Conservation (phyloP, 2,888 invertebrate genomes). For the Scotopteryx bipunctaria region DNA sequence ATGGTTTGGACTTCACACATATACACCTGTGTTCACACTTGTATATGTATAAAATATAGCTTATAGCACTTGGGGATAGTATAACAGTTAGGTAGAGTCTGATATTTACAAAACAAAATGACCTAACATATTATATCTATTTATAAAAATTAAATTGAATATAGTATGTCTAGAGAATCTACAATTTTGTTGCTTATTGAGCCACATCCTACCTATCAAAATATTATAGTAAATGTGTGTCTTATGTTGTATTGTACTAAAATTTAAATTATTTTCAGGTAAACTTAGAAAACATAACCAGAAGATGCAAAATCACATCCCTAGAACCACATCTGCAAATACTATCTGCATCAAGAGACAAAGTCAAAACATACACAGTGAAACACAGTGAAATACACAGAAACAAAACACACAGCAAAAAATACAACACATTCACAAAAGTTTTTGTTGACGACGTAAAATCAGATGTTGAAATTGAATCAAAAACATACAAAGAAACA, state of each 20-base stretch:
- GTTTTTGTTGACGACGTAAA: slow-evolving; percentile 18
- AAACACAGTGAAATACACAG: slow-evolving; percentile 1
- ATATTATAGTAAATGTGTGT: not conserved
- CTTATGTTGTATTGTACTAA: not conserved
- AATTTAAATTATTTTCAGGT: slow-evolving; percentile 1
- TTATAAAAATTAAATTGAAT: too few species aligned
- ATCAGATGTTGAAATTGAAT: slow-evolving; percentile 7
- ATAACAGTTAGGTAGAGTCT: too few species aligned
- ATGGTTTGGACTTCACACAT: too few species aligned
- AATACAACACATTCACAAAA: slow-evolving; percentile 12
- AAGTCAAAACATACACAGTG: slow-evolving; percentile 17
- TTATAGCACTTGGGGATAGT: too few species aligned
- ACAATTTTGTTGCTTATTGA: too few species aligned
- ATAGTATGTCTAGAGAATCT: too few species aligned
- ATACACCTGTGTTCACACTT: too few species aligned
- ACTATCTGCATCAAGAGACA: slow-evolving; percentile 6
- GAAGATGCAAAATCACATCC: not conserved
- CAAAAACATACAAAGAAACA: slow-evolving; percentile 15
- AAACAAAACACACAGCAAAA: not conserved
- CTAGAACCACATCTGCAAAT: slow-evolving; percentile 12
- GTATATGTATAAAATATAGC: too few species aligned
- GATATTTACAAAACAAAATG: too few species aligned
- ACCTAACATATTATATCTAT: too few species aligned
- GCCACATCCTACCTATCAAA: too few species aligned
- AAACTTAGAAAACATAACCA: not conserved